phyloP scores from a whole-genome alignment of 2,113 vertebrate genomes.

The Zeus faber region DNA sequence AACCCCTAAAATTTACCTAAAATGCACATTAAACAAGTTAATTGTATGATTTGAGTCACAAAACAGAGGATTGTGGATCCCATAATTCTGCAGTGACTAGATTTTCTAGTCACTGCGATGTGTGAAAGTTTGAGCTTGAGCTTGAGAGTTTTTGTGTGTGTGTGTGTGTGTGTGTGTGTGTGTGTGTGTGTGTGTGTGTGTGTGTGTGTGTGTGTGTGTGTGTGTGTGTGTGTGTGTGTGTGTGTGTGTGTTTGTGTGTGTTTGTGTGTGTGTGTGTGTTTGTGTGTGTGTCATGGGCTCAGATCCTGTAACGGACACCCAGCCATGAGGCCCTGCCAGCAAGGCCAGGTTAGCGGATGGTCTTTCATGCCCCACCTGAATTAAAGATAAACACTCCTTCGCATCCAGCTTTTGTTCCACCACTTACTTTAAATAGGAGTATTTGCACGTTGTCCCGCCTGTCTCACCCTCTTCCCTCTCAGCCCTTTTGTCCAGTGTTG shows the following conservation, averaged over 20 bases:
- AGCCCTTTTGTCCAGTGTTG: slow-evolving; percentile 22
- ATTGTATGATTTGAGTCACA: no score
- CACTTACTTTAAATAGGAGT: slow-evolving; percentile 48
- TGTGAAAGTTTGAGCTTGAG: no score
- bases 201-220: slow-evolving; percentile 6
- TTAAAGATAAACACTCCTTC: slow-evolving; percentile 64
- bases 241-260: slow-evolving; percentile 30
- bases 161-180: neutral
- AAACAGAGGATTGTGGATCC: no score
- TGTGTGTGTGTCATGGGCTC: slow-evolving; percentile 33
- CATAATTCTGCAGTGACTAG: no score
- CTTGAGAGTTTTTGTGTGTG: neutral
- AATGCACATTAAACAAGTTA: no score
- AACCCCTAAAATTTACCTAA: no score
- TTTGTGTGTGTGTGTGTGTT: neutral
- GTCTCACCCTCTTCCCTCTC: slow-evolving; percentile 31
- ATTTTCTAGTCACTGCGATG: no score
- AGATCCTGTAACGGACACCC: slow-evolving; percentile 63
- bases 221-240: neutral
- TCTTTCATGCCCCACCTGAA: slow-evolving; percentile 60
- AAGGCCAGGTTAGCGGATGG: slow-evolving; percentile 51
- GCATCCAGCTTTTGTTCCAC: slow-evolving; percentile 46
- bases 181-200: neutral
- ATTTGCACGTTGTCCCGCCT: slow-evolving; percentile 45
- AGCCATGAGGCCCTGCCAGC: slow-evolving; percentile 12